A percentile compares a stretch with the other conserved stretches of the same genome.
Conservation (phyloP, 1,140 invertebrate genomes). For the Chelonus insularis region DNA sequence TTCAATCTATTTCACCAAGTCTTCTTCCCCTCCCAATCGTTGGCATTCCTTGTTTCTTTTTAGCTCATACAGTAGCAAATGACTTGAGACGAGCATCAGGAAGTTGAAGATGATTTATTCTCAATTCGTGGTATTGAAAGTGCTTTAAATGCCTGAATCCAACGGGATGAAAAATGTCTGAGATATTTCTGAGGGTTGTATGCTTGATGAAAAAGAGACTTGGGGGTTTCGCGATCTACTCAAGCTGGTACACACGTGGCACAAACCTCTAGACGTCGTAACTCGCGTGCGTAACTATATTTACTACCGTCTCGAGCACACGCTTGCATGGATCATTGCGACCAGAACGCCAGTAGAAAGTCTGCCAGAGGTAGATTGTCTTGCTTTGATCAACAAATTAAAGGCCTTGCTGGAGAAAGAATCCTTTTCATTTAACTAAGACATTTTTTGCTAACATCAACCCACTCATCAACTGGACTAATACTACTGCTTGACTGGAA, state of each 20-base stretch:
- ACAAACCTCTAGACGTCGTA: conserved; percentile 37
- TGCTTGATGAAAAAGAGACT: background rate
- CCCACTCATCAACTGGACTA: conserved; percentile 8
- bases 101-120: conserved; percentile 8
- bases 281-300: conserved; percentile 45
- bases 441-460: background rate
- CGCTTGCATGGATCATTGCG: conserved; percentile 25
- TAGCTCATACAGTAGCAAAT: conserved; percentile 3
- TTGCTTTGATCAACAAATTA: background rate
- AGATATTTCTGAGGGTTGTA: background rate
- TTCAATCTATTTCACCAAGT: conserved; percentile 16
- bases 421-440: conserved; percentile 1
- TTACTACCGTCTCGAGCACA: conserved; percentile 38
- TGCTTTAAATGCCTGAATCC: background rate
- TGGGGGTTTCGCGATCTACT: conserved; percentile 16
- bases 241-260: conserved; percentile 49
- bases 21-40: conserved; percentile 4
- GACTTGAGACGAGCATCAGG: background rate
- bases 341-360: background rate
- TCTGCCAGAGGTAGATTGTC: background rate
- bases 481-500: too few relatives aligned
- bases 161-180: conserved; percentile 1
- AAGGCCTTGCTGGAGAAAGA: background rate
- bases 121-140: conserved; percentile 8
- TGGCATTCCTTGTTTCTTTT: conserved; percentile 8